Evolutionary conservation across 2,113 vertebrate species (phyloP), one percentile per base, ranked within the genome.

Genomic region (Jacana jacana): DNA sequence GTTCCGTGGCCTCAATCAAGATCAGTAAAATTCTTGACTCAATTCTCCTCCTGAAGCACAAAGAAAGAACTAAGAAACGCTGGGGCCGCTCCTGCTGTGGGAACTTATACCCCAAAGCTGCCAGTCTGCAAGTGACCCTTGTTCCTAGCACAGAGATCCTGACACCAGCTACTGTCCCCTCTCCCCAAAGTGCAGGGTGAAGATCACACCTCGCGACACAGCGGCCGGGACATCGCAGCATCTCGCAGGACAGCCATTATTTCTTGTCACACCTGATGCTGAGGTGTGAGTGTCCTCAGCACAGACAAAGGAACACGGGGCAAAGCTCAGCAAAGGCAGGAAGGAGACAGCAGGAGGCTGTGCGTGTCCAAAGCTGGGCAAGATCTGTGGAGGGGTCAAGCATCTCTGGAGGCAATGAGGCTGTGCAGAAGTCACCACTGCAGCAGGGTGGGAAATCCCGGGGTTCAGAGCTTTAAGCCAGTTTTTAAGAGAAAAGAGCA

Each of bases 201-300:
- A 64, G n/a, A 28, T 35, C 52, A 24, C 57, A 39, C 23, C 68
- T 51, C 18, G 46, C 58, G 55, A 63, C 27, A 73, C 39, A 77
- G 39, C 3, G 0, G 61, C 0, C 18, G 39, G 73, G 39, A 61
- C 55, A 30, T 8, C 68, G 40, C 1, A 1, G 42, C 11, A 15
- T 3, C 60, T 39, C 10, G 40, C 65, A 42, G 39, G 39, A 28
- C 78, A 76, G 16, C 42, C 35, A 1, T 44, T 48, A 39, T 52
- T 51, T 61, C 68, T 73, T 64, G 37, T 75, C 79, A 30, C 16
- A 31, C 42, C 73, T 49, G 69, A n/a, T 18, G 42, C 35, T 48
- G n/a, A 63, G 31, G 46, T 68, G 31, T 13, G 22, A 69, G 39
- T 1, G 10, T n/a, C 33, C 23, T 25, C n/a, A 60, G 48, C 44